phyloP scores from a whole-genome alignment of 2,888 invertebrate species.

The Miltochrista miniata region DNA sequence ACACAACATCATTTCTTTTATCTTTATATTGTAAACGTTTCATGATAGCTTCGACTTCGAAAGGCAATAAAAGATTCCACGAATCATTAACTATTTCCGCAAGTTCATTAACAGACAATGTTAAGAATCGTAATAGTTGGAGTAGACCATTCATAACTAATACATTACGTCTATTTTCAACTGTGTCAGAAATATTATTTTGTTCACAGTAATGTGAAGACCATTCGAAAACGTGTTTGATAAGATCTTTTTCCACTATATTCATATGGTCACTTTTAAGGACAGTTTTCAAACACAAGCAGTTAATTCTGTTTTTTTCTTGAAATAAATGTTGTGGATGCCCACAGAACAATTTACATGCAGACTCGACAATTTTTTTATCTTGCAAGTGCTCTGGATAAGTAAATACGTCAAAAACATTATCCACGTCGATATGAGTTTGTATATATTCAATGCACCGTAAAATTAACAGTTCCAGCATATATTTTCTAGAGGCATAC shows the following conservation, averaged over 20 bases:
- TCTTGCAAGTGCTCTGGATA: slow-evolving; percentile 85
- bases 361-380: slow-evolving; percentile 74
- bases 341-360: slow-evolving; percentile 81
- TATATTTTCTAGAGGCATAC: slow-evolving; percentile 87
- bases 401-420: slow-evolving; percentile 83
- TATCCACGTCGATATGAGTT: slow-evolving; percentile 81
- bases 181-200: slow-evolving; percentile 58
- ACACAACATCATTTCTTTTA: slow-evolving; percentile 22
- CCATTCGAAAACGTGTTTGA: slow-evolving; percentile 82
- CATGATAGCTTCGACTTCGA: slow-evolving; percentile 53
- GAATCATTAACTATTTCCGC: slow-evolving; percentile 57
- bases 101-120: slow-evolving; percentile 64
- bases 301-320: slow-evolving; percentile 75
- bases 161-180: slow-evolving; percentile 70
- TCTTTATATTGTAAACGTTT: slow-evolving; percentile 37
- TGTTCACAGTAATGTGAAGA: slow-evolving; percentile 76
- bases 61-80: slow-evolving; percentile 61
- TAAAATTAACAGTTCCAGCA: slow-evolving; percentile 79
- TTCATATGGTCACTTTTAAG: slow-evolving; percentile 78
- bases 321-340: slow-evolving; percentile 81
- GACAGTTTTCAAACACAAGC: slow-evolving; percentile 73
- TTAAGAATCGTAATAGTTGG: slow-evolving; percentile 70
- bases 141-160: slow-evolving; percentile 71
- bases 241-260: slow-evolving; percentile 78
- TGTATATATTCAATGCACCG: slow-evolving; percentile 81